A percentile compares a stretch with the other conserved stretches of the same genome.
Conservation (phyloP, 2,888 invertebrate genomes). For the Eumacrocentrus americanus region DNA sequence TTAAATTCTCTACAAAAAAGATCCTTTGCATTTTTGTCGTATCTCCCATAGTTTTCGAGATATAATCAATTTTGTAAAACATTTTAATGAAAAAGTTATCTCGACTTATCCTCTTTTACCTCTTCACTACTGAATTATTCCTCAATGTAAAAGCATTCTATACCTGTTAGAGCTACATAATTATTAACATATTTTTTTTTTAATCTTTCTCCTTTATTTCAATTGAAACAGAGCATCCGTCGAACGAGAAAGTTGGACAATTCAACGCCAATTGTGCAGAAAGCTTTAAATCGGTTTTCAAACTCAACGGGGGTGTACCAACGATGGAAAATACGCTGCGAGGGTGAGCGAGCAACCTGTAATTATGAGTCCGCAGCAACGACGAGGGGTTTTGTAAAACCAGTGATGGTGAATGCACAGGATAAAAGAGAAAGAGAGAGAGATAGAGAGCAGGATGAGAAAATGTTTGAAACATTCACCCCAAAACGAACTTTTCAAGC, state of each 20-base stretch:
- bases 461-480: background rate
- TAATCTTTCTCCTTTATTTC: background rate
- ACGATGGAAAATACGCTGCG: background rate
- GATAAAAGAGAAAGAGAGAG: background rate
- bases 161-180: no score
- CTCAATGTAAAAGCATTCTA: no score
- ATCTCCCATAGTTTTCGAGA: no score
- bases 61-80: background rate
- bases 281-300: slow-evolving; percentile 8
- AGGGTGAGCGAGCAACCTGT: background rate
- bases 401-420: background rate
- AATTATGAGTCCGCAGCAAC: slow-evolving; percentile 10
- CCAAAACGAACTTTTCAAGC: background rate
- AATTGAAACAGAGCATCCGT: background rate
- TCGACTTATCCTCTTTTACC: background rate
- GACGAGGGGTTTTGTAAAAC: background rate
- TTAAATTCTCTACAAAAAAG: no score
- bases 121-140: background rate
- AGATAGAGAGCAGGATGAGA: background rate
- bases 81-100: background rate
- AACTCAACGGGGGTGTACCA: background rate
- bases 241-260: background rate
- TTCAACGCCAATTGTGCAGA: slow-evolving; percentile 2
- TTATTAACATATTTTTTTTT: no score
- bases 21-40: no score